These are phyloP conservation scores for Poecilobothrus nobilitatus DNA, from an alignment of 2,888 invertebrate species.

Conservation along the genomic window DNA sequence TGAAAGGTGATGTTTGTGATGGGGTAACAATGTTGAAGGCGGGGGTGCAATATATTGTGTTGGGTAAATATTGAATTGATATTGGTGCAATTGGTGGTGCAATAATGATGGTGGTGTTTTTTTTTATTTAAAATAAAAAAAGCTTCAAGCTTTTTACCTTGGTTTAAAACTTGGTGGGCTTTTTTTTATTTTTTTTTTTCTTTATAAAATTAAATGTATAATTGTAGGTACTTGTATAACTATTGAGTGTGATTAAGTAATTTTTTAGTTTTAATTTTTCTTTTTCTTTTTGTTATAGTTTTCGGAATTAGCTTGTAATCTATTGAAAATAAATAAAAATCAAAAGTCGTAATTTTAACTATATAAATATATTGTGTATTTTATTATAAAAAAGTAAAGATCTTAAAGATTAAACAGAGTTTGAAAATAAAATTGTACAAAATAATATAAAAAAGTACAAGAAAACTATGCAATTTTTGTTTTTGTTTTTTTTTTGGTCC, in stretches of 20 bases:
- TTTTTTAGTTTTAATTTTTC: not conserved
- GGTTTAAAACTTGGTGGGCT: not conserved
- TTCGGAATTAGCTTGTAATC: too few species aligned
- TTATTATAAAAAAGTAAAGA: too few species aligned
- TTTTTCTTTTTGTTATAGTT: not conserved
- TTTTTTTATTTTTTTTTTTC: not conserved
- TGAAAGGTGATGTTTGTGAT: not conserved
- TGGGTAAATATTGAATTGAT: too few species aligned
- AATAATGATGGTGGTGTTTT: not conserved
- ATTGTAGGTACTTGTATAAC: not conserved
- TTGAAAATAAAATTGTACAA: too few species aligned
- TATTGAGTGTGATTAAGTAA: not conserved
- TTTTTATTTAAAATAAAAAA: not conserved
- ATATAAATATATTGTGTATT: too few species aligned
- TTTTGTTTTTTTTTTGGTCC: too few species aligned
- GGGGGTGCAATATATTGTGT: not conserved
- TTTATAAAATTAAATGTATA: too few species aligned
- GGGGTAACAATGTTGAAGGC: not conserved
- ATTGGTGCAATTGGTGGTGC: not conserved
- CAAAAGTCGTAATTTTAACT: too few species aligned
- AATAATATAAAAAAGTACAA: too few species aligned
- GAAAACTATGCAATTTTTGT: too few species aligned
- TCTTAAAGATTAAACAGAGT: too few species aligned
- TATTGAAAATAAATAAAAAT: too few species aligned
- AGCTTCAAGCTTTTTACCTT: slow-evolving; percentile 6